Evolutionary conservation across 2,113 vertebrate species (phyloP).

Genomic region (Guaruba guarouba): DNA sequence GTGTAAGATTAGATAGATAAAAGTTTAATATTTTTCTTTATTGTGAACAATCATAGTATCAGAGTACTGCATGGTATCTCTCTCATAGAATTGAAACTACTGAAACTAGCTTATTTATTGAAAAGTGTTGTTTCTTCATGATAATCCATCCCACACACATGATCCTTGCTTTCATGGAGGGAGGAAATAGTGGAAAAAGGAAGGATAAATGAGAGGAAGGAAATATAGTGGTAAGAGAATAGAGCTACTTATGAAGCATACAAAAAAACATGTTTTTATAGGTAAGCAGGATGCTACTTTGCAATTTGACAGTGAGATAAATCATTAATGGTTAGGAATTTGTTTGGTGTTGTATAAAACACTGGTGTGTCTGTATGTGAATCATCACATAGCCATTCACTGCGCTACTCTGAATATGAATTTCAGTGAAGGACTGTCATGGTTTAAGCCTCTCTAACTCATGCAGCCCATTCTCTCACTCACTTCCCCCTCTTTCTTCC

Average conservation of each 20-base stretch:
- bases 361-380: neutral
- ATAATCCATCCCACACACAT: neutral
- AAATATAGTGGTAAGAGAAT: neutral
- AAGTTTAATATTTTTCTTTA: neutral
- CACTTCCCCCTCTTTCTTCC: too few relatives aligned
- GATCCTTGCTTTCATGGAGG: neutral
- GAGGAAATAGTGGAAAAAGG: neutral
- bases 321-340: neutral
- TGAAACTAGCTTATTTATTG: neutral
- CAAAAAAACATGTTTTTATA: neutral
- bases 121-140: neutral
- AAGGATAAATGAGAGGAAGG: neutral
- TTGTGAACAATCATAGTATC: neutral
- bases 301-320: neutral
- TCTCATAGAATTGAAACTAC: neutral
- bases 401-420: neutral
- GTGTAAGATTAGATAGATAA: neutral
- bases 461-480: too few relatives aligned
- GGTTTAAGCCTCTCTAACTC: too few relatives aligned
- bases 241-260: neutral
- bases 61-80: neutral
- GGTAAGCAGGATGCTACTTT: neutral
- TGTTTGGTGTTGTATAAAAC: neutral
- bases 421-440: neutral
- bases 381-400: neutral